Evolutionary conservation across 2,113 vertebrate species (phyloP).

Genomic region (Polypterus bichir): DNA sequence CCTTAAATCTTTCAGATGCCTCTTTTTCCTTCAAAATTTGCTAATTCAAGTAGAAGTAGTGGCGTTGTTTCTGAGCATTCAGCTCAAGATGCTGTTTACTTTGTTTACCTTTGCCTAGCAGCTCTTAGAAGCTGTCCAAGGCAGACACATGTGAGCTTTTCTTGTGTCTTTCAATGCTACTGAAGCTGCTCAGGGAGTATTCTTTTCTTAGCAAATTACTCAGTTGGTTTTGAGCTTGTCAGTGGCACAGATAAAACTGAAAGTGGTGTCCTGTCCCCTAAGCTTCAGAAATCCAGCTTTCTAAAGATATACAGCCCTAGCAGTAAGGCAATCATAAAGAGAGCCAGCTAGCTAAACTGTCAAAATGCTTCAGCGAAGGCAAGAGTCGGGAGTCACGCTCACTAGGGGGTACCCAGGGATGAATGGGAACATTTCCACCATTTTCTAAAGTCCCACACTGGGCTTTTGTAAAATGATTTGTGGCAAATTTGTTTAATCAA

Average conservation of each 20-base stretch:
- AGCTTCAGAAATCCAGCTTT: conserved; percentile 23
- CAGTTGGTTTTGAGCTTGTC: no score
- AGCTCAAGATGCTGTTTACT: no score
- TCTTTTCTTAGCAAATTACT: not conserved
- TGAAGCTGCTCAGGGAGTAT: not conserved
- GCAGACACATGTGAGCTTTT: not conserved
- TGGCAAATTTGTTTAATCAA: conserved; percentile 99
- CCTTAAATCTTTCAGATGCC: no score
- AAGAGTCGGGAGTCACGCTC: conserved; percentile 42
- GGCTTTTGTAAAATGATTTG: conserved; percentile 98
- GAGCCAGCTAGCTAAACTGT: conserved; percentile 79
- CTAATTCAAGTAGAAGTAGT: no score
- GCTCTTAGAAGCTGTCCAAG: no score
- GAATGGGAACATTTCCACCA: conserved; percentile 71
- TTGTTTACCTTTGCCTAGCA: no score
- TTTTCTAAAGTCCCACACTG: conserved; percentile 72
- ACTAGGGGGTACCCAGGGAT: conserved; percentile 47
- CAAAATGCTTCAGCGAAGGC: conserved; percentile 62
- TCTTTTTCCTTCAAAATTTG: no score
- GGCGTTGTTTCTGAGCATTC: no score
- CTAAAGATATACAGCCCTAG: conserved; percentile 38
- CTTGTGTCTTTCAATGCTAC: not conserved
- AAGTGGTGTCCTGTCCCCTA: not conserved
- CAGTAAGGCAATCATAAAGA: conserved; percentile 70
- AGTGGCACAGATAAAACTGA: not conserved